A percentile compares a stretch with the other conserved stretches of the same genome.
phyloP scores from a whole-genome alignment of 2,888 invertebrate species.

The Enchytraeus crypticus region DNA sequence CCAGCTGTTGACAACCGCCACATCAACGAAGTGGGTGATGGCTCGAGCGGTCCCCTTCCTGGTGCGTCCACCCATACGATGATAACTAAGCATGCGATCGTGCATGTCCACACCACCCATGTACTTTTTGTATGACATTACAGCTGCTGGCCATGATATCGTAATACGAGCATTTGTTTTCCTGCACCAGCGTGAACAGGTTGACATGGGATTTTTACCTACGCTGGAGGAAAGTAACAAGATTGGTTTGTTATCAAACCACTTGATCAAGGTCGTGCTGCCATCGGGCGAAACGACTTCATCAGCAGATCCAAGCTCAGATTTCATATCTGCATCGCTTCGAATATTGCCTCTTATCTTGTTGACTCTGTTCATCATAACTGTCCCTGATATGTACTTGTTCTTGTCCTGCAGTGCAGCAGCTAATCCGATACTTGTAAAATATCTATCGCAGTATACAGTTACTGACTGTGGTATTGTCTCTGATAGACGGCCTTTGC shows the following conservation, averaged over 20 bases:
- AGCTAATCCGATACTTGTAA: too few species aligned
- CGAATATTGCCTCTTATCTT: too few species aligned
- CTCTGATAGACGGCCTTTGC: too few species aligned
- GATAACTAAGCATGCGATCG: conserved; percentile 46
- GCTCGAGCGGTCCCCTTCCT: background rate
- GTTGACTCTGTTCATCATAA: too few species aligned
- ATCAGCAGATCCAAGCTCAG: too few species aligned
- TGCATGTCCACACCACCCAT: background rate
- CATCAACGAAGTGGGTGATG: background rate
- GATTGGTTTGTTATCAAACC: background rate
- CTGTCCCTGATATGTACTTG: too few species aligned
- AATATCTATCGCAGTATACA: too few species aligned
- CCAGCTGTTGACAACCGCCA: conserved; percentile 5
- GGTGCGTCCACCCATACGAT: conserved; percentile 31
- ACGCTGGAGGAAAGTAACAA: background rate
- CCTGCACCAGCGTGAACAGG: background rate
- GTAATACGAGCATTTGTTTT: background rate
- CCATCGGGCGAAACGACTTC: too few species aligned
- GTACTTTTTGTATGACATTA: background rate
- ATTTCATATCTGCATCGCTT: too few species aligned
- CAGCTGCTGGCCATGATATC: background rate
- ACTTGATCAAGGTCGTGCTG: background rate
- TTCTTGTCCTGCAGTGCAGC: too few species aligned
- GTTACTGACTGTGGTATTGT: too few species aligned
- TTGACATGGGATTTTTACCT: background rate